phyloP scores from a whole-genome alignment of 2,888 invertebrate species.

The Herminia tarsipennalis region DNA sequence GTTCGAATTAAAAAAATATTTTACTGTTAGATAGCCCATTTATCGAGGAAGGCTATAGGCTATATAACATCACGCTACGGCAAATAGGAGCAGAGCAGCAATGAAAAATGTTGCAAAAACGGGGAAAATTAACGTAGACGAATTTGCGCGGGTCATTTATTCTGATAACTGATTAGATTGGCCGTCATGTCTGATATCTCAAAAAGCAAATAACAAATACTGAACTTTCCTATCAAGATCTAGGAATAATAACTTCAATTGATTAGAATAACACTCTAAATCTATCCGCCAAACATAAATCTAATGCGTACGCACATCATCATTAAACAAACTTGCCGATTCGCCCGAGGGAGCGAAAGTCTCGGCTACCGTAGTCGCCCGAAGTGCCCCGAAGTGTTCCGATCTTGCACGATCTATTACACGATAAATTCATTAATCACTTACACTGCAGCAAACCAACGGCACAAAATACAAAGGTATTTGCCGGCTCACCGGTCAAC shows the following conservation, averaged over 20 bases:
- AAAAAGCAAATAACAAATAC: no score
- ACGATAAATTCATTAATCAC: conserved; percentile 72
- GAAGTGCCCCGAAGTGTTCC: conserved; percentile 40
- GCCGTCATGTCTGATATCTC: no score
- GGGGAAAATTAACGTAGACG: no score
- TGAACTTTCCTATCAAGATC: conserved; percentile 5
- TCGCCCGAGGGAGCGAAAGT: conserved; percentile 72
- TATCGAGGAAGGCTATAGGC: no score
- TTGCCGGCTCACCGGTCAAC: no score
- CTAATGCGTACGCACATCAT: conserved; percentile 40
- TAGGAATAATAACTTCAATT: background rate
- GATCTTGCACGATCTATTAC: conserved; percentile 47
- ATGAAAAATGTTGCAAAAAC: no score
- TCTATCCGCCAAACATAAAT: conserved; percentile 34
- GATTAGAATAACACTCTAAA: conserved; percentile 5
- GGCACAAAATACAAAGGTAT: conserved; percentile 34
- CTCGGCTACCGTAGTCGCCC: conserved; percentile 48
- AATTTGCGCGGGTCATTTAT: no score
- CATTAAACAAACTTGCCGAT: conserved; percentile 43
- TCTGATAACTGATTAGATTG: no score
- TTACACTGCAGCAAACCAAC: conserved; percentile 44
- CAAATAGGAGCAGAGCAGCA: no score
- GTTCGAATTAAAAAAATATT: no score
- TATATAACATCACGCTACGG: no score
- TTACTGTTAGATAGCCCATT: no score